Percentiles rank a stretch among this genome's conserved stretches.
Conservation (phyloP, 2,888 invertebrate species). For the Thereva unica region DNA sequence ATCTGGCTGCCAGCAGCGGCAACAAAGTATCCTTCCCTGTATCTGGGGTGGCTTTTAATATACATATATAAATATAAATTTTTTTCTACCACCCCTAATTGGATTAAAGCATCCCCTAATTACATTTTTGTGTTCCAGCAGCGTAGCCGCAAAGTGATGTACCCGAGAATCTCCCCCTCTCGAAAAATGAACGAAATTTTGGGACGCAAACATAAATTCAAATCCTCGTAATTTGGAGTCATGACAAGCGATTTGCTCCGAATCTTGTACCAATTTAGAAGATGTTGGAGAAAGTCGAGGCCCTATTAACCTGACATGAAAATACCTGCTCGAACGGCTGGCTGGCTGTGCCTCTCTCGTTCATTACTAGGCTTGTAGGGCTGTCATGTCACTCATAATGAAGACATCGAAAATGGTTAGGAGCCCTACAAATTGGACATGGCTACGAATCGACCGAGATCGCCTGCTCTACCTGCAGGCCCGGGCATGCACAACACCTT, state of each 20-base stretch:
- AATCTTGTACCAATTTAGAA: too few species aligned
- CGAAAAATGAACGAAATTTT: too few species aligned
- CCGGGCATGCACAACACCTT: too few species aligned
- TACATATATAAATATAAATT: too few species aligned
- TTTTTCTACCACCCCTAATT: too few species aligned
- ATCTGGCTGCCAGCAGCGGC: slow-evolving; percentile 2
- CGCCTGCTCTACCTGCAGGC: background rate
- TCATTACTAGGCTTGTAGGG: background rate
- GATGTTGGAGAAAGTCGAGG: background rate
- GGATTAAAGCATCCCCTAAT: too few species aligned
- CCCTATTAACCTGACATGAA: background rate
- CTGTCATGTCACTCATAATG: slow-evolving; percentile 25
- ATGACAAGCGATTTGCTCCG: too few species aligned
- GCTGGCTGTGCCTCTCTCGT: slow-evolving; percentile 2
- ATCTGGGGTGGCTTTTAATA: background rate
- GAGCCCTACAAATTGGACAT: slow-evolving; percentile 25
- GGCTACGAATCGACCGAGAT: slow-evolving; percentile 16
- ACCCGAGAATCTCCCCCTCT: too few species aligned
- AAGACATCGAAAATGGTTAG: slow-evolving; percentile 16
- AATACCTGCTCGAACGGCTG: background rate
- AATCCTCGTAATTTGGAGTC: too few species aligned
- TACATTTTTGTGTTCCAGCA: too few species aligned
- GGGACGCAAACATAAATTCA: too few species aligned
- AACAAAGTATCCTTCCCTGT: background rate
- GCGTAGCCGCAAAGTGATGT: too few species aligned